Conservation (phyloP, 2,797 vertebrate genomes). For the Geotrypetes seraphini region DNA sequence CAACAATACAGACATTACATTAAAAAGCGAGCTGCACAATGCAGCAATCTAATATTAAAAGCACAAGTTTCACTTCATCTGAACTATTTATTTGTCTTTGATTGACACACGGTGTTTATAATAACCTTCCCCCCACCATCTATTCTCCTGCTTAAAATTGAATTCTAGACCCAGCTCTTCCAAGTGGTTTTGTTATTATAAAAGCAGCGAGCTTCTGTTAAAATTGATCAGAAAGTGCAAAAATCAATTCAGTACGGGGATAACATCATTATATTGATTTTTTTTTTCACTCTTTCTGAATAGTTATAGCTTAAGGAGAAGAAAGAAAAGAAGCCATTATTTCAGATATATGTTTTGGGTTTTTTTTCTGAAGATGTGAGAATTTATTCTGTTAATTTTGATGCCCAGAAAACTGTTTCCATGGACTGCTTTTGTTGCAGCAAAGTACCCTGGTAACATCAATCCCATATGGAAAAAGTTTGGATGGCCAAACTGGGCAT, state of each 20-base stretch:
- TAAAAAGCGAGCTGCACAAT: too few species aligned
- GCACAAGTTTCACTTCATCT: background rate
- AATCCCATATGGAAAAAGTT: too few species aligned
- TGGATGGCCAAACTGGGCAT: too few species aligned
- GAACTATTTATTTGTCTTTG: conserved; percentile 5
- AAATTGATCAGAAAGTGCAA: background rate
- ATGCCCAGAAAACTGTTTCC: too few species aligned
- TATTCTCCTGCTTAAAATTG: conserved; percentile 1
- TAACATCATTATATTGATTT: conserved; percentile 8
- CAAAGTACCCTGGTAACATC: too few species aligned
- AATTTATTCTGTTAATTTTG: too few species aligned
- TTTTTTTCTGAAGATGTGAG: too few species aligned
- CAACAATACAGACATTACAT: conserved; percentile 3
- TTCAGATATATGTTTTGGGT: too few species aligned
- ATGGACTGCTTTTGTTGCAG: too few species aligned
- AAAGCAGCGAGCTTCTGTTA: background rate
- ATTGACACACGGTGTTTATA: conserved; percentile 15
- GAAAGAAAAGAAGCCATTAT: too few species aligned
- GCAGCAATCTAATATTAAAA: too few species aligned
- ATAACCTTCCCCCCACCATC: conserved; percentile 3
- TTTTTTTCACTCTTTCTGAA: conserved; percentile 3
- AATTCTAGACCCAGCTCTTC: conserved; percentile 6
- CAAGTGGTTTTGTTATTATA: background rate
- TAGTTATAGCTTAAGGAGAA: background rate
- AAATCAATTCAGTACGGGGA: background rate